Evolutionary conservation across 2,113 vertebrate genomes (phyloP).

Genomic region (Tachycineta bicolor): DNA sequence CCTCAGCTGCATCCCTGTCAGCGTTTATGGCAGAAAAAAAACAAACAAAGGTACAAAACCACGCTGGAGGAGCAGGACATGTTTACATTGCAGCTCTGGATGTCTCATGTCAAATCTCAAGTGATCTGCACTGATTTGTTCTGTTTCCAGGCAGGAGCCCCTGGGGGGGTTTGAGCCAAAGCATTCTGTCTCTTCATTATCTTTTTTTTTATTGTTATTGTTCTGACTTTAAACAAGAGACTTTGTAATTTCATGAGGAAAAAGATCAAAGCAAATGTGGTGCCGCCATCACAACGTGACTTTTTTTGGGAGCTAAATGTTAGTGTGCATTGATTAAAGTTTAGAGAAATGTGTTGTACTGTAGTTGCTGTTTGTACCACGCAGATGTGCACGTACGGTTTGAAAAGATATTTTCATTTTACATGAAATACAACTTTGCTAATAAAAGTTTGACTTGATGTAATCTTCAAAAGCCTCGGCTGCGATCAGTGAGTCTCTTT

Average conservation of each 20-base stretch:
- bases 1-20: neutral
- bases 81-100: slow-evolving; percentile 63
- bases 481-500: neutral
- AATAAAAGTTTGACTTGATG: slow-evolving; percentile 80
- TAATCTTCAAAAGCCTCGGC: slow-evolving; percentile 46
- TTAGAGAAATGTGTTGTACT: slow-evolving; percentile 71
- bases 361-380: slow-evolving; percentile 77
- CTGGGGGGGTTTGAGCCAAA: slow-evolving; percentile 60
- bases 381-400: slow-evolving; percentile 71
- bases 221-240: neutral
- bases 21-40: neutral
- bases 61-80: neutral
- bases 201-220: neutral
- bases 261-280: slow-evolving; percentile 40
- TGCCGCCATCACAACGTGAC: slow-evolving; percentile 11
- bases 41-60: neutral
- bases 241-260: slow-evolving; percentile 31
- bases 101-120: slow-evolving; percentile 1
- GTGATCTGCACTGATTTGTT: slow-evolving; percentile 36
- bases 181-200: slow-evolving; percentile 26
- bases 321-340: slow-evolving; percentile 58
- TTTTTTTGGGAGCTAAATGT: slow-evolving; percentile 59
- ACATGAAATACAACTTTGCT: slow-evolving; percentile 76
- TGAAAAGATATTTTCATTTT: slow-evolving; percentile 73
- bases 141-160: slow-evolving; percentile 47